phyloP scores from a whole-genome alignment of 1,140 invertebrate genomes.

The Lasioglossum albipes region DNA sequence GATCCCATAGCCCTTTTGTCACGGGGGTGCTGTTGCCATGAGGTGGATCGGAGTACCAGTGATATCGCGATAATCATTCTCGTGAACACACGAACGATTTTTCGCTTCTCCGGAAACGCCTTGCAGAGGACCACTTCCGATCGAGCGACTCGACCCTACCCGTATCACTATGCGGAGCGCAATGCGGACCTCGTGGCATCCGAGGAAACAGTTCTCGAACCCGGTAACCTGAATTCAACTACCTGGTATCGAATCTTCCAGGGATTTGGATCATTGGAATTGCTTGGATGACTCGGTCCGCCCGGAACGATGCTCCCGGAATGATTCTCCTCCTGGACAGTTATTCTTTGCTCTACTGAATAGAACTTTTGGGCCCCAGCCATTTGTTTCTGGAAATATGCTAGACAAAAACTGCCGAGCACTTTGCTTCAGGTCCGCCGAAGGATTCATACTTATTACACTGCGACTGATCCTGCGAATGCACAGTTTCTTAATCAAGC shows the following conservation, averaged over 20 bases:
- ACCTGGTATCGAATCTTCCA: conserved; percentile 4
- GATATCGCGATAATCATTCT: too few species aligned
- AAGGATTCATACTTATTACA: too few species aligned
- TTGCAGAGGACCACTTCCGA: background rate
- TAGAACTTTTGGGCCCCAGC: too few species aligned
- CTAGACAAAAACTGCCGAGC: too few species aligned
- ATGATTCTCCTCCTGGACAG: background rate
- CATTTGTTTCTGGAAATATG: too few species aligned
- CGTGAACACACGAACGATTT: too few species aligned
- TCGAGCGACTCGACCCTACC: background rate
- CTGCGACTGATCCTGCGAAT: too few species aligned
- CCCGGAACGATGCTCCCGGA: background rate
- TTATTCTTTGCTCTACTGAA: background rate
- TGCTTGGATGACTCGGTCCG: background rate
- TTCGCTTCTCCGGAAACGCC: background rate
- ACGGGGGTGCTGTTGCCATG: conserved; percentile 17
- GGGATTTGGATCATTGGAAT: conserved; percentile 15
- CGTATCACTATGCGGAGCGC: conserved; percentile 7
- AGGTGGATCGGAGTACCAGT: conserved; percentile 34
- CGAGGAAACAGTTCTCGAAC: conserved; percentile 18
- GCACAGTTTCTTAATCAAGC: too few species aligned
- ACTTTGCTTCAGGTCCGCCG: too few species aligned
- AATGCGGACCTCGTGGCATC: conserved; percentile 15
- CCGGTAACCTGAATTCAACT: conserved; percentile 28
- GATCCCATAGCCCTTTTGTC: background rate